Percentiles rank a stretch among this genome's conserved stretches.
phyloP scores from a whole-genome alignment of 2,113 vertebrate genomes.

The Tragulus kanchil region DNA sequence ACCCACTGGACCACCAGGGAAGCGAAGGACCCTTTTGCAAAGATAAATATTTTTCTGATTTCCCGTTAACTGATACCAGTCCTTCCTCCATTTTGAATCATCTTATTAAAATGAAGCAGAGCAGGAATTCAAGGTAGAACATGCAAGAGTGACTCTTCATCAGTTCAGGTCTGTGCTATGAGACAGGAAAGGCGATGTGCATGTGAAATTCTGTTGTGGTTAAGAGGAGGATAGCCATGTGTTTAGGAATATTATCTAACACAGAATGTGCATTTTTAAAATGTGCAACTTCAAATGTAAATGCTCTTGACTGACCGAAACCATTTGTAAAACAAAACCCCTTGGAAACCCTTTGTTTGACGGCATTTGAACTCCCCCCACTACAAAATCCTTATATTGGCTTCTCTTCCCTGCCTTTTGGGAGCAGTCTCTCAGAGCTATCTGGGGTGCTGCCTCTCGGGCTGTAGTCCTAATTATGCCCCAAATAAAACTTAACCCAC shows the following conservation, averaged over 20 bases:
- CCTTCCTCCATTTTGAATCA: background rate
- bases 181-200: background rate
- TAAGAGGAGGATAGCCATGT: background rate
- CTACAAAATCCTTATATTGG: too few species aligned
- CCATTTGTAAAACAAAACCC: too few species aligned
- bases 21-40: background rate
- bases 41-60: background rate
- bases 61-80: background rate
- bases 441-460: too few species aligned
- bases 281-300: background rate
- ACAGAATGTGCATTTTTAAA: background rate
- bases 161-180: background rate
- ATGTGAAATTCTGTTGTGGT: background rate
- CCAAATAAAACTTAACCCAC: too few species aligned
- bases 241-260: background rate
- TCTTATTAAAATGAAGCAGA: constrained; percentile 31
- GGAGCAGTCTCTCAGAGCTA: too few species aligned
- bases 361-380: too few species aligned
- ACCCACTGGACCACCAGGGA: too few species aligned
- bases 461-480: too few species aligned
- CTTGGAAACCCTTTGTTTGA: too few species aligned
- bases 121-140: background rate
- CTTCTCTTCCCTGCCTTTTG: too few species aligned
- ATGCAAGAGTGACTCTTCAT: background rate
- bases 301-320: too few species aligned